A percentile compares a stretch with the other conserved stretches of the same genome.
phyloP scores from a whole-genome alignment of 2,888 invertebrate genomes.

The Polia nebulosa region DNA sequence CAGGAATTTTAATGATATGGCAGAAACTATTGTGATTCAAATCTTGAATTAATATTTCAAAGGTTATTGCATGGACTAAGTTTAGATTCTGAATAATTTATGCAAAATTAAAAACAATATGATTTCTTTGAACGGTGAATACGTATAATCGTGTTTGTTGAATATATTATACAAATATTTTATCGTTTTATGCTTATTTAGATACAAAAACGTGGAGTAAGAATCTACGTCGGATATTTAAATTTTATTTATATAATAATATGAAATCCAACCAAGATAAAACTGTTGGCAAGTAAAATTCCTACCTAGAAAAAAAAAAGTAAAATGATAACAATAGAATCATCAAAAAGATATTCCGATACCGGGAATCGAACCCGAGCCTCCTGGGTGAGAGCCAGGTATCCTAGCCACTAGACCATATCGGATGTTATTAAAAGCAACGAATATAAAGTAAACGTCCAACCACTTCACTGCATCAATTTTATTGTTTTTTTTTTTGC shows the following conservation, averaged over 20 bases:
- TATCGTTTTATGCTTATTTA: neutral
- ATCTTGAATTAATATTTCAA: slow-evolving; percentile 24
- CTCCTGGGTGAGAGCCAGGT: slow-evolving; percentile 92
- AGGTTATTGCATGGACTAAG: slow-evolving; percentile 30
- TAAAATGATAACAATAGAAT: neutral
- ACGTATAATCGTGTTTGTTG: neutral
- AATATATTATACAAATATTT: slow-evolving; percentile 3
- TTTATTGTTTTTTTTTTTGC: neutral
- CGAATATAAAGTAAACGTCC: slow-evolving; percentile 5
- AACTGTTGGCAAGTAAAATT: neutral
- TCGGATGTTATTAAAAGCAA: slow-evolving; percentile 71
- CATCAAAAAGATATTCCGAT: slow-evolving; percentile 86
- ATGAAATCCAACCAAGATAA: neutral
- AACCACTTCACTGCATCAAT: neutral
- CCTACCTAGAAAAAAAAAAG: neutral
- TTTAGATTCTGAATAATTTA: slow-evolving; percentile 44
- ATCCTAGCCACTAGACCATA: slow-evolving; percentile 92
- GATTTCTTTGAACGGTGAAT: slow-evolving; percentile 7
- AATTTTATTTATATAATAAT: neutral
- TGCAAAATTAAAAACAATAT: slow-evolving; percentile 30
- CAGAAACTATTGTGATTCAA: slow-evolving; percentile 31
- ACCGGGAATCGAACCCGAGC: slow-evolving; percentile 92
- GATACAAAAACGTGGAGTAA: neutral
- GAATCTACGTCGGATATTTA: neutral
- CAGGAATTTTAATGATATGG: slow-evolving; percentile 20